Evolutionary conservation across 2,113 vertebrate genomes (phyloP).

Genomic region (Datnioides undecimradiatus): DNA sequence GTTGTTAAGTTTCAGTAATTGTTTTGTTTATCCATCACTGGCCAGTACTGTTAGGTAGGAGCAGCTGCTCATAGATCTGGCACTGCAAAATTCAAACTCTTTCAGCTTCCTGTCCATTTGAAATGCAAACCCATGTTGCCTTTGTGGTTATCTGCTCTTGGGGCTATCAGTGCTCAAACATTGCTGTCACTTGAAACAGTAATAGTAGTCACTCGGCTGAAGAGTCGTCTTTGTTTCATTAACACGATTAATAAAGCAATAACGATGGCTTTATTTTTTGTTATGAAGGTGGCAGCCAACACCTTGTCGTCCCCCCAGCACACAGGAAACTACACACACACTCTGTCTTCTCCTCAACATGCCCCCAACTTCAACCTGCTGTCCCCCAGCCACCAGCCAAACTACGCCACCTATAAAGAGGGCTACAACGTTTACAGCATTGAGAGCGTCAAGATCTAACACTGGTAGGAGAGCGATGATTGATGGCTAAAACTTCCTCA

Average conservation of each 20-base stretch:
- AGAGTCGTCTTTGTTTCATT: background rate
- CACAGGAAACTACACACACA: conserved; percentile 78
- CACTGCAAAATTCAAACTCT: no score
- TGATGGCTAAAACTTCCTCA: conserved; percentile 77
- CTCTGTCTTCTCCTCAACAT: conserved; percentile 74
- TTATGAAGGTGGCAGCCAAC: conserved; percentile 92
- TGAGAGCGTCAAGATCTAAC: conserved; percentile 99
- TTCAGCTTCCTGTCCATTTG: no score
- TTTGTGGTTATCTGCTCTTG: background rate
- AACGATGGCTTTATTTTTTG: conserved; percentile 64
- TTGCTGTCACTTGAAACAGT: background rate
- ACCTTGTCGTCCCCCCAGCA: conserved; percentile 75
- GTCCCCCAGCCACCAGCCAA: conserved; percentile 76
- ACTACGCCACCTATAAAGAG: conserved; percentile 99
- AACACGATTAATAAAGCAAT: conserved; percentile 17
- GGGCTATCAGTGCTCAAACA: background rate
- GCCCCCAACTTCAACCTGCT: conserved; percentile 76
- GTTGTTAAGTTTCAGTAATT: no score
- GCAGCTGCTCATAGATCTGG: no score
- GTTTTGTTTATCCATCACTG: no score
- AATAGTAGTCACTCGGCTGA: no score
- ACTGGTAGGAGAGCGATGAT: conserved; percentile 92
- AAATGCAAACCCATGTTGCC: background rate
- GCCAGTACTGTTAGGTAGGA: no score
- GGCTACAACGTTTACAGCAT: conserved; percentile 99